Base-by-base conservation (phyloP, 2,888 invertebrate species). In the Anoncus sp. region DNA sequence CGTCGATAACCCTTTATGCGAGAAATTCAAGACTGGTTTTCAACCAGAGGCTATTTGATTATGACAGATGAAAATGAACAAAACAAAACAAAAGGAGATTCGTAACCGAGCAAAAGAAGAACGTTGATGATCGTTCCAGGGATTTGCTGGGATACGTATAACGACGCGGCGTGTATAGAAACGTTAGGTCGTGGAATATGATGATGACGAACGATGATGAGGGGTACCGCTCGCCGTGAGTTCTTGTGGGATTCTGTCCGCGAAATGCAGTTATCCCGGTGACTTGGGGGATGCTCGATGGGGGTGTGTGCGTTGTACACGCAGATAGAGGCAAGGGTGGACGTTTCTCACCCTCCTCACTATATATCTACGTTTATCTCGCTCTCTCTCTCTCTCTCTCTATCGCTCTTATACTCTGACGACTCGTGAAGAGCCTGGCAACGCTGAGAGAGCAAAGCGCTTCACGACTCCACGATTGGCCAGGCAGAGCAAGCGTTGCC, bases 211-310 rank as follows among this genome's bases (percentile, higher is more conserved):
- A 76, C 66, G 72, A 70, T 59, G 79, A 77, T 78, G 78, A 79
- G 87, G 87, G 86, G 87, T 85, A 87, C 87, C 86, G 89, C 81
- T 89, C 90, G 86, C 87, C 87, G 87, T 87, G 90, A 90, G 89
- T 90, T 90, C 90, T 90, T 89, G 88, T 88, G 89, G 88, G 90
- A 89, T 90, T 90, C 90, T 90, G 90, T 88, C 88, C 87, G 85
- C 88, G 88, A 90, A 90, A 90, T 90, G 89, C 87, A 90, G 90
- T 90, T 90, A 90, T 89, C 89, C 87, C 84, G 84, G 86, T 85
- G 89, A 88, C 87, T 87, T 83, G 85, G 87, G 85, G 84, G 87
- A 80, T 82, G 84, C 84, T 62, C 51, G 51, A 71, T 65, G 57
- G 73, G 53, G 72, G 53, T 47, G 47, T 75, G 73, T 76, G 75